These are phyloP conservation scores for Oceanites oceanicus DNA, from an alignment of 2,113 vertebrate genomes.

Conservation along the genomic window DNA sequence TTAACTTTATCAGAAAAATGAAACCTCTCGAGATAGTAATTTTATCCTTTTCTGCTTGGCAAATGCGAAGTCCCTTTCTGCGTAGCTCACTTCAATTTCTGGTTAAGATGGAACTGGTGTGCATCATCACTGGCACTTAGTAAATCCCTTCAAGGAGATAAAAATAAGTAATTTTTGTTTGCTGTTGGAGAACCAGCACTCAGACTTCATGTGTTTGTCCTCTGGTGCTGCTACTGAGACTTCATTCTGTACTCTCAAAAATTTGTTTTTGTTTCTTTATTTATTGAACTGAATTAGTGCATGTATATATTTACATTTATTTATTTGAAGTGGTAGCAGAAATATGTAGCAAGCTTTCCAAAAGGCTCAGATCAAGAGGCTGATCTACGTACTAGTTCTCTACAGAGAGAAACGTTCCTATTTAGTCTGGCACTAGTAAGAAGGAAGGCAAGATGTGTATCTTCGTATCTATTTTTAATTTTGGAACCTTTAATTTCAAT, in stretches of 20 bases:
- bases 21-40: not conserved
- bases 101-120: not conserved
- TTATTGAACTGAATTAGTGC: not conserved
- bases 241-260: not conserved
- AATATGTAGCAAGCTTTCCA: not conserved
- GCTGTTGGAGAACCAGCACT: not conserved
- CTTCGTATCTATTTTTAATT: not conserved
- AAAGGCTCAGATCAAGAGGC: not conserved
- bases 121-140: accelerated
- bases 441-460: not conserved
- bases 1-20: not conserved
- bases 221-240: not conserved
- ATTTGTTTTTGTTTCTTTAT: not conserved
- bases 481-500: not conserved
- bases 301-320: not conserved
- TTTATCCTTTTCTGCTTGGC: not conserved
- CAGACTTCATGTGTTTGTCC: not conserved
- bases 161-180: not conserved
- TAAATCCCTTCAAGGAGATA: not conserved
- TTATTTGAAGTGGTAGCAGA: not conserved
- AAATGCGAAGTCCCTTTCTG: not conserved
- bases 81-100: not conserved
- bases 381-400: not conserved
- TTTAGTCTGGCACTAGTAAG: not conserved
- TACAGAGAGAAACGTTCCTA: not conserved